These are phyloP conservation scores for Mylabris phalerata DNA, from an alignment of 1,140 invertebrate genomes.

Conservation along the genomic window DNA sequence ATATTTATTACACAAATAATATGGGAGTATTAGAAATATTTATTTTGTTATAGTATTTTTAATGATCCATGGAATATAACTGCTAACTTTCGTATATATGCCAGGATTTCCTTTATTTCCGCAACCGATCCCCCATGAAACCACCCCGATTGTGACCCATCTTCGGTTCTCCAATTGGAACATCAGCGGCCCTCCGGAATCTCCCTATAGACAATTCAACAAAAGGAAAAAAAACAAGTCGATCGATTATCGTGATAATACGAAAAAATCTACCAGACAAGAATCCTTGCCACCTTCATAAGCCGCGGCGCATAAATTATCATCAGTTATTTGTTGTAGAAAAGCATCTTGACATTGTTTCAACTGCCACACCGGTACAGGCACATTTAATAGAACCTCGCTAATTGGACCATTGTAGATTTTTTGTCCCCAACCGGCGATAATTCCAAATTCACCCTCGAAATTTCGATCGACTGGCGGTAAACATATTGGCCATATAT, in stretches of 20 bases:
- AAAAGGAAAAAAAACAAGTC: neutral
- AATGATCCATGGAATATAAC: conserved; percentile 67
- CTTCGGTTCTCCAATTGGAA: conserved; percentile 60
- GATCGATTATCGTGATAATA: neutral
- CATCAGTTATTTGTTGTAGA: conserved; percentile 55
- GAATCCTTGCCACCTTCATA: conserved; percentile 67
- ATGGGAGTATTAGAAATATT: neutral
- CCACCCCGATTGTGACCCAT: conserved; percentile 74
- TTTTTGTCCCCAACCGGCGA: conserved; percentile 67
- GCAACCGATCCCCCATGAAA: conserved; percentile 71
- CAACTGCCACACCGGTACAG: conserved; percentile 74
- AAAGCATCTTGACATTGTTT: conserved; percentile 58
- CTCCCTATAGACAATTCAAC: conserved; percentile 50
- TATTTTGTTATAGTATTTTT: conserved; percentile 47
- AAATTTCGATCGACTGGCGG: conserved; percentile 57
- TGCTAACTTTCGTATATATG: conserved; percentile 63
- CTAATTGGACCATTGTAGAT: conserved; percentile 62
- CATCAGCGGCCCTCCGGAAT: conserved; percentile 77
- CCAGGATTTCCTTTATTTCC: conserved; percentile 61
- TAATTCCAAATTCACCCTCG: conserved; percentile 58
- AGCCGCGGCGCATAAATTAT: conserved; percentile 64
- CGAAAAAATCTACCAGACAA: conserved; percentile 57
- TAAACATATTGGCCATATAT: conserved; percentile 79
- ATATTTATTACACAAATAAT: no score
- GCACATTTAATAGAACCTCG: conserved; percentile 64